Conservation (phyloP, 2,113 vertebrate genomes). For the Tretioscincus oriximinensis region DNA sequence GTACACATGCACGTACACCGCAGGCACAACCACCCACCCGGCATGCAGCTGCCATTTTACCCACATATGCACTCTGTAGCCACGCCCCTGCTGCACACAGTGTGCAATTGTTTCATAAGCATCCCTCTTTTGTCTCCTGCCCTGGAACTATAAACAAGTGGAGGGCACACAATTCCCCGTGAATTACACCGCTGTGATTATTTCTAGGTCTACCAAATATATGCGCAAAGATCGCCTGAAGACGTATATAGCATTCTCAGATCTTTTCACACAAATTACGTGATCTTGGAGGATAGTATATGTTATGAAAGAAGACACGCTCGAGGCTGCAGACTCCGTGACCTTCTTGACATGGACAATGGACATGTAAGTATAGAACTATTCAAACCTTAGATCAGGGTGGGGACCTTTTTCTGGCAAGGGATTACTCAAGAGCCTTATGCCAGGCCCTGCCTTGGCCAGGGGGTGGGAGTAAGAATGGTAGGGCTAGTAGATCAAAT, state of each 20-base stretch:
- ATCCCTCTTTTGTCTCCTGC: background rate
- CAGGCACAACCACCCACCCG: too few relatives aligned
- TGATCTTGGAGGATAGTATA: conserved; percentile 95
- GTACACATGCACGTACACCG: too few relatives aligned
- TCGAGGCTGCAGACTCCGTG: conserved; percentile 88
- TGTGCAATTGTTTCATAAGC: background rate
- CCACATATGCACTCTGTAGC: too few relatives aligned
- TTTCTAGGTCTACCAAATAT: conserved; percentile 92
- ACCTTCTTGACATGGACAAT: conserved; percentile 90
- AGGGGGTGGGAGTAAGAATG: too few relatives aligned
- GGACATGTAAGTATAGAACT: conserved; percentile 82
- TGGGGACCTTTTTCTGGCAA: too few relatives aligned
- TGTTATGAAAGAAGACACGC: conserved; percentile 89
- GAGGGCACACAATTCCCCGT: background rate
- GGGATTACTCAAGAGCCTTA: too few relatives aligned
- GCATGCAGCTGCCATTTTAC: too few relatives aligned
- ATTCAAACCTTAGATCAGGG: too few relatives aligned
- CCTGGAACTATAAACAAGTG: background rate
- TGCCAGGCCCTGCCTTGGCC: too few relatives aligned
- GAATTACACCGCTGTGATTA: background rate
- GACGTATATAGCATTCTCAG: conserved; percentile 82
- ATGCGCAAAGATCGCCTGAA: conserved; percentile 82
- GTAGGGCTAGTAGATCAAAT: too few relatives aligned
- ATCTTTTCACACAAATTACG: conserved; percentile 84
- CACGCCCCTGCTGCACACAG: too few relatives aligned